Base-by-base conservation (phyloP, 2,113 vertebrate genomes). In the Bubo bubo region DNA sequence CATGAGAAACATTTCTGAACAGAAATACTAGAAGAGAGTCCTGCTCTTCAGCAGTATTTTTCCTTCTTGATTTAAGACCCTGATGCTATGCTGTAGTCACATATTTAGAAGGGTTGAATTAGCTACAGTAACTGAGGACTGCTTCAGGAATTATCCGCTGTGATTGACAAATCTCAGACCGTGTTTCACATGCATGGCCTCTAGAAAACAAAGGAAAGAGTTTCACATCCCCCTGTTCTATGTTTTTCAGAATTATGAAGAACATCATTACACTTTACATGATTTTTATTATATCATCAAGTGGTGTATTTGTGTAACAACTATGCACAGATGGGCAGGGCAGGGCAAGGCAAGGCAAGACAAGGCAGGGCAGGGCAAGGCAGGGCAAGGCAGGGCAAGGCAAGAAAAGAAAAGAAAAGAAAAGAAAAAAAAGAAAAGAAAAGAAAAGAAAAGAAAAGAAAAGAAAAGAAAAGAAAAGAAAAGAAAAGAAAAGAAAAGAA, bases 391-490 rank as follows among this genome's bases (percentile, higher is more conserved):
- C 19, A 19, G 62, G 5, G 7, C 34, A 47, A 56, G 10, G 0
- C 0, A 62, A n/a, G 26, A 32, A 56, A 15, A 26, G 14, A 22
- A 66, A 0, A 62, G 30, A 26, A 41, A 56, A 21, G 14, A 17
- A 8, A 14, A 30, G 4, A 13, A 8, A 32, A 32, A 12, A 3
- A 6, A 30, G 10, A 24, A 26, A 47, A 26, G 22, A 30, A 12
- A 30, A 3, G 3, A 14, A 5, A 4, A 5, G 12, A 2, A 12
- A 1, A 7, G 3, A 8, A 3, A 16, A 45, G 12, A 6, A 27
- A 16, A 21, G 10, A 49, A 20, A 2, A 35, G 30, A 49, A 35
- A 59, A 58, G 26, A 50, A 52, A 8, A 28, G 53, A 2, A 32
- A 10, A 8, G 12, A 17, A 23, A 16, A 21, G 8, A 8, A 18